phyloP scores from a whole-genome alignment of 2,888 invertebrate species.

The Ormyrus pomaceus region DNA sequence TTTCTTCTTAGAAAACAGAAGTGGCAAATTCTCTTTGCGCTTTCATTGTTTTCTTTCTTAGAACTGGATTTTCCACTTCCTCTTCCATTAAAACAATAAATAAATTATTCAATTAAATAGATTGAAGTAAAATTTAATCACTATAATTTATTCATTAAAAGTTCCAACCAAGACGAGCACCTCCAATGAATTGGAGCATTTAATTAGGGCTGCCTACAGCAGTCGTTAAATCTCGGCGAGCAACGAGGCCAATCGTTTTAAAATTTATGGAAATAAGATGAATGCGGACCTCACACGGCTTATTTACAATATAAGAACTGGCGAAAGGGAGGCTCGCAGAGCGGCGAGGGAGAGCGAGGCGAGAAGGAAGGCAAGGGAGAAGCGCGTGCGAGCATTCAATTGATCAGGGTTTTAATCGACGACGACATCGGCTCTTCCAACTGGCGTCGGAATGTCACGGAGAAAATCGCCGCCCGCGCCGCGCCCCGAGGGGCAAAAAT shows the following conservation, averaged over 20 bases:
- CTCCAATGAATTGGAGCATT: constrained; percentile 24
- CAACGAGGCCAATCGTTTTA: constrained; percentile 36
- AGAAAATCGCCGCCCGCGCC: constrained; percentile 36
- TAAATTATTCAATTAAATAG: too few relatives aligned
- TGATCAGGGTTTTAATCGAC: constrained; percentile 60
- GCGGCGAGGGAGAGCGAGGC: not conserved
- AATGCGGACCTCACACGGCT: constrained; percentile 7
- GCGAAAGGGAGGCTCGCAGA: not conserved
- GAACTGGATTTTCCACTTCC: too few relatives aligned
- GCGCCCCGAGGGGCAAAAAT: constrained; percentile 23
- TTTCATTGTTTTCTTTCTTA: too few relatives aligned
- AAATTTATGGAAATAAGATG: constrained; percentile 36
- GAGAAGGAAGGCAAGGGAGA: constrained; percentile 13
- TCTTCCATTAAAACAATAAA: too few relatives aligned
- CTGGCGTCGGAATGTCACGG: constrained; percentile 49
- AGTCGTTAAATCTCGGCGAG: not conserved
- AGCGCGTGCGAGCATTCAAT: constrained; percentile 48
- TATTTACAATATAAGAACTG: constrained; percentile 16
- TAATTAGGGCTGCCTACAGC: constrained; percentile 11
- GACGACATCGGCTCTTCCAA: constrained; percentile 32
- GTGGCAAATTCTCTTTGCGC: too few relatives aligned
- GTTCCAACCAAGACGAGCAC: not conserved
- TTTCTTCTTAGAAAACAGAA: too few relatives aligned
- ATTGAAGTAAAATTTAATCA: too few relatives aligned
- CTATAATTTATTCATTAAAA: too few relatives aligned